Conservation (phyloP, 2,888 invertebrate genomes). For the Isoperla grammatica region DNA sequence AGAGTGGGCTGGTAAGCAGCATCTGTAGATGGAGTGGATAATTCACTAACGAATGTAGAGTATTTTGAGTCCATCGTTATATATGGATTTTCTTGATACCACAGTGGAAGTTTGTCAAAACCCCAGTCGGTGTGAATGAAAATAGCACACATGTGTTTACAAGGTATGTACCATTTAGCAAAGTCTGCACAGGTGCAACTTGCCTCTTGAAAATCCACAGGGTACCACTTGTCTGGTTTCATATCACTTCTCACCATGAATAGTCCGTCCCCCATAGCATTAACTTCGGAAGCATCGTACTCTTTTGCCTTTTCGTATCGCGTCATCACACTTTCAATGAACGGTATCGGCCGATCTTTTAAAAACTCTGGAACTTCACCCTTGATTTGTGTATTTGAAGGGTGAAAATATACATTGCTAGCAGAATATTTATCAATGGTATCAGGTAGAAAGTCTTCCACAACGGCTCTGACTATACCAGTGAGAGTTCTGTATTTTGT, state of each 20-base stretch:
- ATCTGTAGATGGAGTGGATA: too few relatives aligned
- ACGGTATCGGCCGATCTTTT: background rate
- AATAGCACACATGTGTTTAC: constrained; percentile 12
- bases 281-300: background rate
- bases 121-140: background rate
- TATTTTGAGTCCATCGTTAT: background rate
- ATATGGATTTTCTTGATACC: background rate
- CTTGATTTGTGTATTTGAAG: background rate
- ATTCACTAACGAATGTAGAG: too few relatives aligned
- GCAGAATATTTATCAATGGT: background rate
- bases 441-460: background rate
- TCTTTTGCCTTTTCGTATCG: background rate
- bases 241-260: background rate
- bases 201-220: constrained; percentile 4
- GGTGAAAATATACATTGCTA: too few relatives aligned
- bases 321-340: background rate
- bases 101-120: background rate
- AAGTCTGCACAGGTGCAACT: constrained; percentile 3
- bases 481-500: constrained; percentile 1
- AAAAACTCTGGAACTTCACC: background rate
- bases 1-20: too few relatives aligned
- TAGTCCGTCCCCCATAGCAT: background rate
- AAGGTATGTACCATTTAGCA: background rate
- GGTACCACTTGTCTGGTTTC: background rate
- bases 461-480: background rate